These are phyloP conservation scores for Cossypha caffra DNA, from an alignment of 2,797 vertebrate species.

Conservation along the genomic window DNA sequence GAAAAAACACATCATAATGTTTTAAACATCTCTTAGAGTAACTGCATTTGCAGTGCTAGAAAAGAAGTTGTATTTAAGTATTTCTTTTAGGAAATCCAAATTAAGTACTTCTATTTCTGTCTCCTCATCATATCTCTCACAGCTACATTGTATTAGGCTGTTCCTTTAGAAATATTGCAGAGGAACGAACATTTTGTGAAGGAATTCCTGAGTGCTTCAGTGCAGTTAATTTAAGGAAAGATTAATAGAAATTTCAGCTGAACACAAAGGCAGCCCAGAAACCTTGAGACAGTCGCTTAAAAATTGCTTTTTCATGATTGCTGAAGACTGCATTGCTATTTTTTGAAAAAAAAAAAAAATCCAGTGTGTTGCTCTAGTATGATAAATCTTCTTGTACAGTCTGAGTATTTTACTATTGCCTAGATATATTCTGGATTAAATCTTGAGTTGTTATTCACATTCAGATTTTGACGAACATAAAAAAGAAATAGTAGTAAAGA, in stretches of 20 bases:
- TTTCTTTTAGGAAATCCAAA: constrained; percentile 54
- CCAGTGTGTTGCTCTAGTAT: neutral
- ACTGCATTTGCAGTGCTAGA: neutral
- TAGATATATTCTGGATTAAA: neutral
- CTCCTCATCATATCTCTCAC: neutral
- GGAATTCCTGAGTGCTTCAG: neutral
- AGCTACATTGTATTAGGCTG: neutral
- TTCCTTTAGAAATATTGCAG: neutral
- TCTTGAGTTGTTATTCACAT: neutral
- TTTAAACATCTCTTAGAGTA: constrained; percentile 41
- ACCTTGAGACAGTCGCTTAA: neutral
- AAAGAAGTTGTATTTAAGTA: constrained; percentile 21
- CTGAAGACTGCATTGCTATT: neutral
- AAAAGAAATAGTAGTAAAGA: neutral
- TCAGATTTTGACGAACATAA: neutral
- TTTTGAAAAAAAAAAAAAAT: neutral
- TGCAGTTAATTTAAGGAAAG: constrained; percentile 13
- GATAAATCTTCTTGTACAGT: neutral
- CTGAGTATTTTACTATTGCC: neutral
- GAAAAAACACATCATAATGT: neutral
- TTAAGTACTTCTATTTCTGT: neutral
- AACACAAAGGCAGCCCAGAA: neutral
- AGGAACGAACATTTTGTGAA: neutral
- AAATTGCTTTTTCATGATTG: neutral
- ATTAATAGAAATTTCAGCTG: constrained; percentile 18